These are phyloP conservation scores for Tenodera sinensis DNA, from an alignment of 2,888 invertebrate genomes.

Conservation along the genomic window DNA sequence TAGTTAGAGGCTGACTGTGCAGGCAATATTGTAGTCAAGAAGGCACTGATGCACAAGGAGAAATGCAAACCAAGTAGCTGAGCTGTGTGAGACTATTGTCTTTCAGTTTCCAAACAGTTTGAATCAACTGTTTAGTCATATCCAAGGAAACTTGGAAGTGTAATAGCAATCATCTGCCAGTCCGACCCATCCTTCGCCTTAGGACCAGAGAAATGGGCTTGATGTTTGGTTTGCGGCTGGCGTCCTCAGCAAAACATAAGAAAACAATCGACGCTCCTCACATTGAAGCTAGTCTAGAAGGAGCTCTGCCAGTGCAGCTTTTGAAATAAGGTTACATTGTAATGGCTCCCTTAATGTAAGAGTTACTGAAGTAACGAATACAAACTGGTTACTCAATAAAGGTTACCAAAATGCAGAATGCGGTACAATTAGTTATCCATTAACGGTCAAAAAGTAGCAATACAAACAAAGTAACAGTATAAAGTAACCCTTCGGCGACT, in stretches of 20 bases:
- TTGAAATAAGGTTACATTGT: neutral
- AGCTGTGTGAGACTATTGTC: constrained; percentile 23
- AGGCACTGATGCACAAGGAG: neutral
- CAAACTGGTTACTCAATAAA: too few species aligned
- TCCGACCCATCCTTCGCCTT: neutral
- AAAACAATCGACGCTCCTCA: neutral
- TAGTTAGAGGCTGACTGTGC: neutral
- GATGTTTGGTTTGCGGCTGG: neutral
- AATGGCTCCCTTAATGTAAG: too few species aligned
- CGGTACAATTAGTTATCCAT: too few species aligned
- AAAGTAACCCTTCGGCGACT: too few species aligned
- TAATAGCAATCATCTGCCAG: neutral
- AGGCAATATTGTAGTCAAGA: neutral
- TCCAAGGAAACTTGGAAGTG: constrained; percentile 15
- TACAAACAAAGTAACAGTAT: too few species aligned
- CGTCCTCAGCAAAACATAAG: neutral
- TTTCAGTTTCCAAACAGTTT: constrained; percentile 23
- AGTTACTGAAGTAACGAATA: too few species aligned
- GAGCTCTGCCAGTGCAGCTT: neutral
- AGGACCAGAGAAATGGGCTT: neutral
- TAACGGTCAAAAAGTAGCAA: too few species aligned
- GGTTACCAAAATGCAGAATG: too few species aligned
- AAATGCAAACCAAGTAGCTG: neutral
- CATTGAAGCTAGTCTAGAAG: neutral
- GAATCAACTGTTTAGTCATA: constrained; percentile 24